Evolutionary conservation across 2,888 invertebrate genomes (phyloP).

Genomic region (Cetonia aurata): DNA sequence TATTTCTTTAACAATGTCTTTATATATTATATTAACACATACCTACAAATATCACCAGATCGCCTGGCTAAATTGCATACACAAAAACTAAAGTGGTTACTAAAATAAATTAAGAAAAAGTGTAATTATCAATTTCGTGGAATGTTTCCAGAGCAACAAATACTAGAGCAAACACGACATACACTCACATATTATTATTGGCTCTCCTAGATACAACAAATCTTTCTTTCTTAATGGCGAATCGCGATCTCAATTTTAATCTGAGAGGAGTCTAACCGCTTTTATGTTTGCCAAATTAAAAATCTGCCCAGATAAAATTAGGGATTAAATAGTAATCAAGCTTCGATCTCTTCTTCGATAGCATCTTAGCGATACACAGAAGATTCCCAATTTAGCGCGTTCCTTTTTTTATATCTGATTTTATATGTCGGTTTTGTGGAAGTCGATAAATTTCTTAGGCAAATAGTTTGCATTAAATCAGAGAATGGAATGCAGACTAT

Average conservation of each 20-base stretch:
- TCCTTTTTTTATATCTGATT: conserved; percentile 25
- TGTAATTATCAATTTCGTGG: not conserved
- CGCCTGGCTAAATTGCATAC: too few species aligned
- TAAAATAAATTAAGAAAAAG: conserved; percentile 1
- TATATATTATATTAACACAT: not conserved
- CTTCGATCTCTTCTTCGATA: conserved; percentile 6
- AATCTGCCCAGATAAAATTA: conserved; percentile 18
- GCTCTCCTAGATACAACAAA: conserved; percentile 1
- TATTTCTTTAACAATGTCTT: not conserved
- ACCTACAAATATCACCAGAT: conserved; percentile 1
- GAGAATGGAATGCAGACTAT: too few species aligned
- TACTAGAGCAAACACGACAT: not conserved
- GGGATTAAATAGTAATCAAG: conserved; percentile 18
- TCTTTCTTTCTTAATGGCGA: not conserved
- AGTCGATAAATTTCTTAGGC: too few species aligned
- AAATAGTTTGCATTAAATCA: too few species aligned
- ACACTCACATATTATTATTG: conserved; percentile 12
- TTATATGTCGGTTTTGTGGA: conserved; percentile 4
- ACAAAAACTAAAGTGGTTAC: not conserved
- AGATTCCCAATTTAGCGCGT: conserved; percentile 1
- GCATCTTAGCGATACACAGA: conserved; percentile 6
- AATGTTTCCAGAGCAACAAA: not conserved
- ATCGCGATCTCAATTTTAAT: conserved; percentile 11
- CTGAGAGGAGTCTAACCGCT: not conserved
- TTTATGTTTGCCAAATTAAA: conserved; percentile 26